These are phyloP conservation scores for Gnathonemus echidnorhynchus DNA, from an alignment of 2,113 vertebrate species.

Conservation along the genomic window DNA sequence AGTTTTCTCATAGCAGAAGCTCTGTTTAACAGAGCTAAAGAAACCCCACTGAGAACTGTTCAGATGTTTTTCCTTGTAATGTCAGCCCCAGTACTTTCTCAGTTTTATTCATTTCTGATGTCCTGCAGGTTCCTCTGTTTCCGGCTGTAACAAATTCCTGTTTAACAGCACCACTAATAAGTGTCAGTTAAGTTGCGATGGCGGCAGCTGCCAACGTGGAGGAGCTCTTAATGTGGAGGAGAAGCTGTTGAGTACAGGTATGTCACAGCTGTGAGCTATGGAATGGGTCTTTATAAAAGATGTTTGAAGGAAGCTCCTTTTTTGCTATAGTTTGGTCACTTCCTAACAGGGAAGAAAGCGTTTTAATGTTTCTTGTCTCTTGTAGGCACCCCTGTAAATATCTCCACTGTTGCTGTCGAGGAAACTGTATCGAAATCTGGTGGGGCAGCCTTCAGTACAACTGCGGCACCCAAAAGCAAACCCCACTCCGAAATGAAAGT, in stretches of 20 bases:
- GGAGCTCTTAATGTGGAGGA: too few relatives aligned
- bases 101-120: background rate
- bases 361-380: background rate
- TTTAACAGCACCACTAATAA: background rate
- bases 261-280: background rate
- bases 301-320: background rate
- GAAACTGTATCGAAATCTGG: background rate
- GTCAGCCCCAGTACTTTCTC: background rate
- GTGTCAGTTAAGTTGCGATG: constrained; percentile 22
- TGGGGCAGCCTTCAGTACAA: background rate
- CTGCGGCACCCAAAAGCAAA: background rate
- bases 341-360: background rate
- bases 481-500: background rate
- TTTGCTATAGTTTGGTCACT: background rate
- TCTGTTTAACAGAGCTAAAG: background rate
- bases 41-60: background rate
- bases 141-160: background rate
- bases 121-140: background rate
- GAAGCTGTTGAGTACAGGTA: background rate
- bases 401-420: background rate
- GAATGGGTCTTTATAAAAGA: background rate
- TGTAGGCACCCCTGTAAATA: background rate
- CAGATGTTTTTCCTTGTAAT: background rate
- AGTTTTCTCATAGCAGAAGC: background rate
- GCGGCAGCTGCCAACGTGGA: background rate